These are phyloP conservation scores for Chanos chanos DNA, from an alignment of 2,797 vertebrate genomes.

Conservation along the genomic window DNA sequence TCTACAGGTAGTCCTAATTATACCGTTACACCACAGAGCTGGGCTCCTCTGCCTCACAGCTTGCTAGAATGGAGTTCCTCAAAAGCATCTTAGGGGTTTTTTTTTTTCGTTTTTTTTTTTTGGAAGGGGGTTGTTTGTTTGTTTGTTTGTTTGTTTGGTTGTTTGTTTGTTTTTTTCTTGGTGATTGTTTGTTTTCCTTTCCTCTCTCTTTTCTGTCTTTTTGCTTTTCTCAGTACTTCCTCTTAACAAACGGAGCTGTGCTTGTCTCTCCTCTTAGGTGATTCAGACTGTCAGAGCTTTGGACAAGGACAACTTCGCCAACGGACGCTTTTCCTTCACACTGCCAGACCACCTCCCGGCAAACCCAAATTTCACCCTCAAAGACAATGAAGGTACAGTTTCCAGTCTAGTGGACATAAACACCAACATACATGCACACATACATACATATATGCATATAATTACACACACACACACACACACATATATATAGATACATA, in stretches of 20 bases:
- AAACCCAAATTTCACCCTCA: slow-evolving; percentile 87
- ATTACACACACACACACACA: too few species aligned
- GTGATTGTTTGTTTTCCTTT: background rate
- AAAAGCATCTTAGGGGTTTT: slow-evolving; percentile 7
- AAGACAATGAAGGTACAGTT: slow-evolving; percentile 86
- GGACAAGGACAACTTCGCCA: slow-evolving; percentile 86
- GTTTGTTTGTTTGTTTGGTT: background rate
- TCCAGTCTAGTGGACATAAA: too few species aligned
- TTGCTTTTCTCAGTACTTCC: background rate
- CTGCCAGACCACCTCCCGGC: slow-evolving; percentile 68
- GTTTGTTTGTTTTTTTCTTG: slow-evolving; percentile 1
- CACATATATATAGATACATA: too few species aligned
- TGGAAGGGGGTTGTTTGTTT: background rate
- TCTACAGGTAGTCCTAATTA: background rate
- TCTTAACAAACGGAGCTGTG: too few species aligned
- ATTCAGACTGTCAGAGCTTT: slow-evolving; percentile 84
- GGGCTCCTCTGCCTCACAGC: too few species aligned
- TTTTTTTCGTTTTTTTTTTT: background rate
- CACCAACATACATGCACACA: background rate
- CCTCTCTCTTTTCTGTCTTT: background rate
- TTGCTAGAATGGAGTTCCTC: too few species aligned
- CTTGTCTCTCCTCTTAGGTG: slow-evolving; percentile 68
- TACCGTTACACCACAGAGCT: background rate
- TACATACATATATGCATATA: background rate
- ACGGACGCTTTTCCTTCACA: slow-evolving; percentile 83